Evolutionary conservation across 2,113 vertebrate species (phyloP).

Genomic region (Apaloderma vittatum): DNA sequence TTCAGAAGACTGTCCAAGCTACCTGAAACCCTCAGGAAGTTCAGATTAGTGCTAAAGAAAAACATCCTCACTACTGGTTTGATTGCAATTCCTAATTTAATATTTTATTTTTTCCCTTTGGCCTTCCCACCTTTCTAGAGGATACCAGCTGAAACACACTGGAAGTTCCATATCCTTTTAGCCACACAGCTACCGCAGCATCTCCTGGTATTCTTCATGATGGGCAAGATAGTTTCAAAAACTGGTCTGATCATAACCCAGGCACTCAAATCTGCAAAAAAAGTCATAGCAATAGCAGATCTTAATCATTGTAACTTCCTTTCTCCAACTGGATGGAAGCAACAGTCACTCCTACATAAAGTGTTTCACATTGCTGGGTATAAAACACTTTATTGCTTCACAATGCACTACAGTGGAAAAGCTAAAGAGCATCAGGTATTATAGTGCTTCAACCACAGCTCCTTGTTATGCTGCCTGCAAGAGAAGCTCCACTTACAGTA

Average conservation of each 20-base stretch:
- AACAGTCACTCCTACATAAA: neutral
- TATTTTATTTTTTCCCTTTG: neutral
- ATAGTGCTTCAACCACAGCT: neutral
- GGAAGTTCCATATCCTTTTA: neutral
- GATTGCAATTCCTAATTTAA: neutral
- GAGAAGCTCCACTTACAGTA: neutral
- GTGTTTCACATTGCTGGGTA: rapidly evolving
- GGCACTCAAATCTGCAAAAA: neutral
- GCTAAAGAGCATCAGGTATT: neutral
- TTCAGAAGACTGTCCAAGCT: neutral
- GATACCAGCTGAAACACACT: rapidly evolving
- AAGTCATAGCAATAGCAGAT: neutral
- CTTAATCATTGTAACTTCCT: neutral
- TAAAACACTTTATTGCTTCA: neutral
- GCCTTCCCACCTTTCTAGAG: neutral
- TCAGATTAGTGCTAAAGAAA: neutral
- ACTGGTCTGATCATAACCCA: too few relatives aligned
- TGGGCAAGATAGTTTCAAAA: neutral
- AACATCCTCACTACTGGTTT: neutral
- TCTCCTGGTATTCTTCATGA: neutral
- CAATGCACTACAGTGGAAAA: rapidly evolving
- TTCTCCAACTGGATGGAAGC: neutral
- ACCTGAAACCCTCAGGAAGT: neutral
- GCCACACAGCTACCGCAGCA: neutral
- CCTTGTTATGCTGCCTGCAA: too few relatives aligned